Conservation (phyloP, 2,797 vertebrate genomes). For the Molothrus aeneus region DNA sequence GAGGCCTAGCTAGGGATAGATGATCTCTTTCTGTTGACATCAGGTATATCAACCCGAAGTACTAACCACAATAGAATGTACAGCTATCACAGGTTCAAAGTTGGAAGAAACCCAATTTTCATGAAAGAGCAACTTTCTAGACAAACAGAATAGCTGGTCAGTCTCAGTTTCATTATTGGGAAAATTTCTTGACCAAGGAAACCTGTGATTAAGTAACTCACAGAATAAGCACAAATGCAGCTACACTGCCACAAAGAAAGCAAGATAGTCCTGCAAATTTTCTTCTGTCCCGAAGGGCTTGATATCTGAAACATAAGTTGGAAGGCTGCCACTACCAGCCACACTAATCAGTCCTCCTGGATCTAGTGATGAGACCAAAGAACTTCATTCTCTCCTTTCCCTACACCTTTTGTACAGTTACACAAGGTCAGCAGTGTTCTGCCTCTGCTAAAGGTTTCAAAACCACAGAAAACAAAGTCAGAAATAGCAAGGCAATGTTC, state of each 20-base stretch:
- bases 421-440: background rate
- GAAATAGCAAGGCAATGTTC: background rate
- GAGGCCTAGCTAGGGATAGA: background rate
- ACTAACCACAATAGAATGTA: background rate
- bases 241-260: background rate
- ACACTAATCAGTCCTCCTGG: background rate
- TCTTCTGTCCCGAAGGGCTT: background rate
- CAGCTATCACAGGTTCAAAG: background rate
- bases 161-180: background rate
- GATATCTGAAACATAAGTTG: background rate
- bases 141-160: background rate
- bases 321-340: background rate
- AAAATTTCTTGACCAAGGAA: background rate
- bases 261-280: rapidly evolving
- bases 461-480: background rate
- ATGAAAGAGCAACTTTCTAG: background rate
- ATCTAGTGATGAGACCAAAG: background rate
- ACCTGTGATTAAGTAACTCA: background rate
- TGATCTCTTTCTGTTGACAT: background rate
- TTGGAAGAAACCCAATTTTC: background rate
- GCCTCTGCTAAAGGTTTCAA: background rate
- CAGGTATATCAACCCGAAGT: background rate
- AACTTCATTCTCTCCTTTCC: background rate
- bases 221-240: background rate
- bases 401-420: background rate